Percentiles rank a stretch among this genome's conserved stretches.
Conservation (phyloP, 2,113 vertebrate species). For the Lamprologus ornatipinnis region DNA sequence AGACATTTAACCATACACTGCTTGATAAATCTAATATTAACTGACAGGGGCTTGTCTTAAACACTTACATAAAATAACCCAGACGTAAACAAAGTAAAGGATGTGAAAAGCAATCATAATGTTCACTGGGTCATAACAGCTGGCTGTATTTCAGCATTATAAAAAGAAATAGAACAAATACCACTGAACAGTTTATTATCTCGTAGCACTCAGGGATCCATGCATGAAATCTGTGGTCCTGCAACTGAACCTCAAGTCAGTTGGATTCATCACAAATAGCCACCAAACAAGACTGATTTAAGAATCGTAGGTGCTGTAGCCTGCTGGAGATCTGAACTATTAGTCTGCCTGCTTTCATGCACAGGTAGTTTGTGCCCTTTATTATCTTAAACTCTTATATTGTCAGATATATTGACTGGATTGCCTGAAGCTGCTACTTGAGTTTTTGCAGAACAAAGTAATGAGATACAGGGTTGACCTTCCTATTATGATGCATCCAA, state of each 20-base stretch:
- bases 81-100: neutral
- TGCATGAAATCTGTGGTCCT: neutral
- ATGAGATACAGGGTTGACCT: constrained; percentile 2
- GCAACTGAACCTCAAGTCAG: neutral
- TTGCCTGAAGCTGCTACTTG: neutral
- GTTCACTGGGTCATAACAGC: neutral
- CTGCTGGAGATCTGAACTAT: neutral
- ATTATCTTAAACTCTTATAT: neutral
- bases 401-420: neutral
- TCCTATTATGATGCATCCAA: neutral
- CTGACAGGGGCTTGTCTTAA: neutral
- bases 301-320: neutral
- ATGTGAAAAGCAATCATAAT: neutral
- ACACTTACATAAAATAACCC: neutral
- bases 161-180: neutral
- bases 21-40: neutral
- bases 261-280: neutral
- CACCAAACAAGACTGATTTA: neutral
- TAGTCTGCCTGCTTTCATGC: neutral
- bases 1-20: neutral
- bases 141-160: neutral
- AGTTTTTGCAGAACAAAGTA: neutral
- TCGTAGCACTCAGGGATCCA: neutral
- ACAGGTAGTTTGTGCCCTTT: neutral
- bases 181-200: neutral